Evolutionary conservation across 2,797 vertebrate genomes (phyloP).

Genomic region (Buceros bicornis): DNA sequence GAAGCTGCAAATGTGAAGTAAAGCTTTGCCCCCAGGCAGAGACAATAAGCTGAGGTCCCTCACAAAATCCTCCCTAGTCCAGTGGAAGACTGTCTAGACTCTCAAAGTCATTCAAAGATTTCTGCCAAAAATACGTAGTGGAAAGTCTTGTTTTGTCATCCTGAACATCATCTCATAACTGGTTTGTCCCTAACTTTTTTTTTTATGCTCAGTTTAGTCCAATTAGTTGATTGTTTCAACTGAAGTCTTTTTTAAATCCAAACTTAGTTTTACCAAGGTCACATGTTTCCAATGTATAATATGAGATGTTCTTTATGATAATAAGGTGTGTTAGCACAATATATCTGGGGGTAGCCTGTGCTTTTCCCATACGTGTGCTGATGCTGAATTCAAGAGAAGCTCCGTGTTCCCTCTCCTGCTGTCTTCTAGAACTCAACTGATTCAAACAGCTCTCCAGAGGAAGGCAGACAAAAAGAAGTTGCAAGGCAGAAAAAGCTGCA

Average conservation of each 20-base stretch:
- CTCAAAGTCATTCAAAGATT: not conserved
- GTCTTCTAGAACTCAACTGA: constrained; percentile 68
- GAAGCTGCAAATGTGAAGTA: not conserved
- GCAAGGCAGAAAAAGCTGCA: constrained; percentile 61
- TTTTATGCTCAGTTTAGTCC: not conserved
- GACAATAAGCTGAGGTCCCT: not conserved
- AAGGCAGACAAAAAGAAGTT: constrained; percentile 76
- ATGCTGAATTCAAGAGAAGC: not conserved
- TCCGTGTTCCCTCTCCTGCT: not conserved
- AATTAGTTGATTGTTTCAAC: not conserved
- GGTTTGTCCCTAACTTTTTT: not conserved
- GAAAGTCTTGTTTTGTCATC: not conserved
- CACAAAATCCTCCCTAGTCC: not conserved
- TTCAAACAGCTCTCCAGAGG: constrained; percentile 61
- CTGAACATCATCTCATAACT: not conserved
- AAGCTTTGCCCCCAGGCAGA: not conserved
- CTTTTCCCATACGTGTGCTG: not conserved
- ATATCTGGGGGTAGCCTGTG: not conserved
- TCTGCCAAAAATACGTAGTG: not conserved
- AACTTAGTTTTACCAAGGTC: not conserved
- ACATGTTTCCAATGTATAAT: not conserved
- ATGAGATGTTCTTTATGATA: not conserved
- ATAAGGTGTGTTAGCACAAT: not conserved
- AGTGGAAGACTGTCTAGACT: not conserved
- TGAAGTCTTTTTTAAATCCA: not conserved